A percentile compares a stretch with the other conserved stretches of the same genome.
phyloP scores from a whole-genome alignment of 2,113 vertebrate genomes.

The Etheostoma cragini region DNA sequence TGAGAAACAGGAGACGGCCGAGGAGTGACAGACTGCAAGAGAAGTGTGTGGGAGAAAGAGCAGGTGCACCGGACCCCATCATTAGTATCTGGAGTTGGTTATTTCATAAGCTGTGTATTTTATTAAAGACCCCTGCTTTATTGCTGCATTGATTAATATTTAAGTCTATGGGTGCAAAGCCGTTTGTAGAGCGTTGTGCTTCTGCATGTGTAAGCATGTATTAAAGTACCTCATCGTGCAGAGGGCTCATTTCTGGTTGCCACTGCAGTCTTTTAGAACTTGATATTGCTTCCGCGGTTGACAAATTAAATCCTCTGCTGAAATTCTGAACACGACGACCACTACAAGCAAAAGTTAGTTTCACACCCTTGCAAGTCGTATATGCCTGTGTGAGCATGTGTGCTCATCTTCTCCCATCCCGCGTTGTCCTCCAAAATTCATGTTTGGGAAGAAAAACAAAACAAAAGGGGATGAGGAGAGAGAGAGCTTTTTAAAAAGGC shows the following conservation, averaged over 20 bases:
- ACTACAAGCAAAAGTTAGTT: slow-evolving; percentile 6
- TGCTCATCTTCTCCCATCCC: slow-evolving; percentile 4
- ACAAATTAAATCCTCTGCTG: slow-evolving; percentile 7
- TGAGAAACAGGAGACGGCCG: slow-evolving; percentile 46
- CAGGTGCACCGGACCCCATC: background rate
- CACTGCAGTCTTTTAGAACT: slow-evolving; percentile 13
- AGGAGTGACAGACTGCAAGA: slow-evolving; percentile 16
- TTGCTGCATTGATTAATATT: slow-evolving; percentile 40
- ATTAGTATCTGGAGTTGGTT: slow-evolving; percentile 19
- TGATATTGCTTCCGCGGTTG: slow-evolving; percentile 3
- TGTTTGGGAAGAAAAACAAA: slow-evolving; percentile 32
- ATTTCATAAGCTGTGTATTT: slow-evolving; percentile 31
- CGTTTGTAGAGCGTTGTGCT: slow-evolving; percentile 1
- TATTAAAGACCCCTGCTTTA: slow-evolving; percentile 25
- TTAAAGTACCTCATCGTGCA: slow-evolving; percentile 13
- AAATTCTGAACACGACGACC: slow-evolving; percentile 2
- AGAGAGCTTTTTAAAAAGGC: slow-evolving; percentile 38
- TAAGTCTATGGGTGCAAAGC: slow-evolving; percentile 10
- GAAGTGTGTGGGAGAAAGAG: background rate
- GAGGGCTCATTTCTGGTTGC: slow-evolving; percentile 2
- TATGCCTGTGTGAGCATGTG: slow-evolving; percentile 8
- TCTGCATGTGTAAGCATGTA: slow-evolving; percentile 31
- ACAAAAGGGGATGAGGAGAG: background rate
- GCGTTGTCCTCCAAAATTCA: slow-evolving; percentile 48
- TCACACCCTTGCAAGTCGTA: background rate